Evolutionary conservation across 1,140 invertebrate species (phyloP), one percentile per base, ranked within the genome.

Genomic region (Rhizoglyphus robini): DNA sequence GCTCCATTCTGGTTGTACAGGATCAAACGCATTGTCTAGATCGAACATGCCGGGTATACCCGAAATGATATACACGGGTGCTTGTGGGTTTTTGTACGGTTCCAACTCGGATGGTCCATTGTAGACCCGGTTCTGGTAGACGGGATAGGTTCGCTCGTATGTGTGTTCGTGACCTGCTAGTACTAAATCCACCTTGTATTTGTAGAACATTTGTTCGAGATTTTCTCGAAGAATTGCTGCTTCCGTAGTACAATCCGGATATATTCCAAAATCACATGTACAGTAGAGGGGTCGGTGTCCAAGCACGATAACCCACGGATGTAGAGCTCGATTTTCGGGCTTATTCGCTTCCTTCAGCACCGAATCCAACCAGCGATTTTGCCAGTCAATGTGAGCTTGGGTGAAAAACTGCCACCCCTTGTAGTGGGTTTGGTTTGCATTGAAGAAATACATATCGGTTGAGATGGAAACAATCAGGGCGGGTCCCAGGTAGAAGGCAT

Each of bases 251-350:
- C 66, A 67, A 29, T 63, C 38, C 8, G 36, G 36, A 31, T 46
- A 30, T n/a, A n/a, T n/a, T 8, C 23, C 15, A 25, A 51, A 23
- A 31, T 3, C 20, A 5, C 5, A 90, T 66, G 90, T 92, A 75
- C 95, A 98, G 74, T 97, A 97, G 91, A 98, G 95, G 0, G 95
- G 94, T 29, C 92, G 79, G 75, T 98, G 93, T n/a, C 90, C 92
- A 75, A 85, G 88, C 4, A 88, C 83, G 41, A 98, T 83, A 66
- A 98, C 90, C 95, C 95, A 98, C 0, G 94, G 93, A 31, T 82
- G 80, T 67, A 81, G 76, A 27, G 74, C 73, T 72, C 88, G 81
- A 69, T 83, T 83, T 63, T 79, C 75, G 38, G 80, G 76, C 61
- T 73, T 73, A 63, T 77, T 81, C 3, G 83, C 82, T 69, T 77